Evolutionary conservation across 2,888 invertebrate species (phyloP), one percentile per base, ranked within the genome.

Genomic region (Deilephila porcellus): DNA sequence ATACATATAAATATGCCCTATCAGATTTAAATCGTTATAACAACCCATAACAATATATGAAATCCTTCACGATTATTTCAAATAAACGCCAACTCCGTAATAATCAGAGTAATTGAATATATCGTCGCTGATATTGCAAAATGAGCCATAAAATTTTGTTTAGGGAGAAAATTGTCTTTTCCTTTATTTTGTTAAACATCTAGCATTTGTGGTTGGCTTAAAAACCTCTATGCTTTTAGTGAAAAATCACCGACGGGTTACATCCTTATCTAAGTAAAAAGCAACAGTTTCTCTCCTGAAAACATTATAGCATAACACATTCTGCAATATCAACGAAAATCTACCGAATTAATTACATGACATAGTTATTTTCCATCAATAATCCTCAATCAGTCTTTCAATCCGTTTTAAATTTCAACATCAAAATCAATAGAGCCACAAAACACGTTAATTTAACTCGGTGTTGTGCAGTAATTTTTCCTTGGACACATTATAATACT

Each of bases 11-110:
- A 56, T 56, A 56, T n/a, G 17, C n/a, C 56, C n/a, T 19, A 53
- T 56, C 56, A 56, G 56, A 56, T 56, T 56, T 56, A 56, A n/a
- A 6, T 56, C 56, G 56, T 56, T 56, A 56, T 56, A 56, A 56
- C n/a, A 56, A 56, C n/a, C 17, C 56, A 56, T 56, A 56, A 56
- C 56, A 56, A 56, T 56, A 17, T 56, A n/a, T 56, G 56, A n/a
- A n/a, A 56, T 45, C 56, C 17, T 5, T n/a, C 56, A 56, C 56
- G n/a, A n/a, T n/a, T 56, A 45, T 45, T 45, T 14, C 19, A n/a
- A n/a, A n/a, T 56, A n/a, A n/a, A 56, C 56, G n/a, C 1, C 7
- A 14, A 56, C 56, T 56, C 19, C 56, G 56, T 19, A n/a, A n/a
- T 56, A 56, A 19, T 56, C n/a, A 4, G 5, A n/a, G 19, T n/a